Conservation (phyloP, 2,888 invertebrate species). For the Biston stratarius region DNA sequence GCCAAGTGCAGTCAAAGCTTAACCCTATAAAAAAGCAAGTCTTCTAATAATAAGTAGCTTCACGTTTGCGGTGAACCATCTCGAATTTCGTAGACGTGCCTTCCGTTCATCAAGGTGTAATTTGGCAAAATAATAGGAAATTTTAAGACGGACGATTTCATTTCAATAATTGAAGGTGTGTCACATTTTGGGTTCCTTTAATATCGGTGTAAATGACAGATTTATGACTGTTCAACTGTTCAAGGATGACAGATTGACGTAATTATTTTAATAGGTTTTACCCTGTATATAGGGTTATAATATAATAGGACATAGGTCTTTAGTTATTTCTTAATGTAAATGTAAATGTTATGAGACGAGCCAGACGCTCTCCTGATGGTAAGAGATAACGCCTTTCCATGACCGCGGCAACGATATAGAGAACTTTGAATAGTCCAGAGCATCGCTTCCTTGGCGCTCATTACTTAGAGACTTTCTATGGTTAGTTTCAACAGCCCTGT, state of each 20-base stretch:
- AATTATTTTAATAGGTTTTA: conserved; percentile 19
- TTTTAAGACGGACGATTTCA: conserved; percentile 65
- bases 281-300: background rate
- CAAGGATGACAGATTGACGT: conserved; percentile 27
- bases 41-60: conserved; percentile 48
- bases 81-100: conserved; percentile 64
- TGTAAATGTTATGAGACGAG: too few relatives aligned
- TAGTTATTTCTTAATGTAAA: too few relatives aligned
- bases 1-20: too few relatives aligned
- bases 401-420: too few relatives aligned
- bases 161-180: conserved; percentile 66
- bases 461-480: too few relatives aligned
- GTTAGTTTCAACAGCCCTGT: too few relatives aligned
- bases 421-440: too few relatives aligned
- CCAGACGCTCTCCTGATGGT: too few relatives aligned
- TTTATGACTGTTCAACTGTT: conserved; percentile 55
- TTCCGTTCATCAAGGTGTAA: conserved; percentile 65
- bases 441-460: too few relatives aligned
- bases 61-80: conserved; percentile 62
- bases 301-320: too few relatives aligned
- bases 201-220: conserved; percentile 56
- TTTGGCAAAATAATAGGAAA: conserved; percentile 60
- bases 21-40: background rate
- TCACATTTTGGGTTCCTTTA: conserved; percentile 64
- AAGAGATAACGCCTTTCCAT: too few relatives aligned